Conservation (phyloP, 2,797 vertebrate species). For the Anomalospiza imberbis region DNA sequence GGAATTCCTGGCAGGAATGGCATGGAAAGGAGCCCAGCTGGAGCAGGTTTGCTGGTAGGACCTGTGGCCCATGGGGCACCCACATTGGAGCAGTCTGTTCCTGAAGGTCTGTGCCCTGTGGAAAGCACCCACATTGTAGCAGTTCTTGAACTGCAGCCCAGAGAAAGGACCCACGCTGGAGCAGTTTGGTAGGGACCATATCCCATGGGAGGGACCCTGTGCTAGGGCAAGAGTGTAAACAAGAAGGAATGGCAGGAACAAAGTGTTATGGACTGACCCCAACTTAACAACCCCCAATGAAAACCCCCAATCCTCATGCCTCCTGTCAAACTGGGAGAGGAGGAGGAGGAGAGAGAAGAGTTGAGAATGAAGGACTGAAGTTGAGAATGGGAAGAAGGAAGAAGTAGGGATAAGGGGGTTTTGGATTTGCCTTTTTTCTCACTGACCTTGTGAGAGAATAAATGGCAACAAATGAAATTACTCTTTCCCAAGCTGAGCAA, state of each 20-base stretch:
- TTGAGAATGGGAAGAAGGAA: neutral
- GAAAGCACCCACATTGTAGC: neutral
- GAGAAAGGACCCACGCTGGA: neutral
- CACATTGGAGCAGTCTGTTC: neutral
- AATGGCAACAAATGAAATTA: neutral
- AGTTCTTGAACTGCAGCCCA: neutral
- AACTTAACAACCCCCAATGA: neutral
- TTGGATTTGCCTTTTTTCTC: neutral
- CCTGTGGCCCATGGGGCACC: neutral
- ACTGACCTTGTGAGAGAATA: neutral
- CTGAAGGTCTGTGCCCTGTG: neutral
- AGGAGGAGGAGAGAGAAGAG: neutral
- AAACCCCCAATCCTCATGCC: neutral
- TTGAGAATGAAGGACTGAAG: neutral
- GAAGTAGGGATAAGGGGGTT: fast-evolving
- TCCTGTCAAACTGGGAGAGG: fast-evolving
- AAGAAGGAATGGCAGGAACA: neutral
- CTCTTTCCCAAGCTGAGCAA: neutral
- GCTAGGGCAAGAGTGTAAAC: neutral
- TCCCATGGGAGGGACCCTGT: neutral
- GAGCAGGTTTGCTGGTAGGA: neutral
- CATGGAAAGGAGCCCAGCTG: neutral
- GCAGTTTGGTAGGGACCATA: neutral
- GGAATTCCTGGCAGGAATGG: neutral
- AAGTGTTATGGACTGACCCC: neutral